Percentiles rank a stretch among this genome's conserved stretches.
Evolutionary conservation across 1,140 invertebrate genomes (phyloP).

Genomic region (Agraylea sexmaculata): DNA sequence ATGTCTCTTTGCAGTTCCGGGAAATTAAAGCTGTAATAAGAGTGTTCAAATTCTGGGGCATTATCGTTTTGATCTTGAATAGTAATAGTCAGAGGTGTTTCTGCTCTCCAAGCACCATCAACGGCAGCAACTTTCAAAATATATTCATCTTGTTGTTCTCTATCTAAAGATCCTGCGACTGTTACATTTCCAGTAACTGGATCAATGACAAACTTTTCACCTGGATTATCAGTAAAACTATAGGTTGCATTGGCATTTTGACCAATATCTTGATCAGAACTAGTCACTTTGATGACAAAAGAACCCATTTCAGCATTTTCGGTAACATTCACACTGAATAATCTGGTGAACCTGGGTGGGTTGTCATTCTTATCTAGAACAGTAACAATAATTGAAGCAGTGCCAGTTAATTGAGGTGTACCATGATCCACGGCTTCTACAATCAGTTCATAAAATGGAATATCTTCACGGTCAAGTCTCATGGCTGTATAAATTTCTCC

Average conservation of each 20-base stretch:
- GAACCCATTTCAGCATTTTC: constrained; percentile 89
- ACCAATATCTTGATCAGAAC: constrained; percentile 77
- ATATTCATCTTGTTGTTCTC: constrained; percentile 86
- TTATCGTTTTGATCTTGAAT: constrained; percentile 95
- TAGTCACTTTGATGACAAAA: constrained; percentile 86
- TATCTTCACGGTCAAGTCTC: constrained; percentile 79
- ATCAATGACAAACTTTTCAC: constrained; percentile 84
- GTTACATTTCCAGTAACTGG: constrained; percentile 81
- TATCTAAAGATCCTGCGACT: constrained; percentile 68
- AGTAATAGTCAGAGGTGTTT: constrained; percentile 81
- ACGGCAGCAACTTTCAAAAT: constrained; percentile 74
- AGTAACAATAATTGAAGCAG: constrained; percentile 71
- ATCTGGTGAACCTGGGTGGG: constrained; percentile 79
- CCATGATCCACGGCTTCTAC: constrained; percentile 84
- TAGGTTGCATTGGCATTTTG: constrained; percentile 82
- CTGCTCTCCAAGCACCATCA: constrained; percentile 80
- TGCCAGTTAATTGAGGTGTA: constrained; percentile 65
- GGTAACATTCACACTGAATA: constrained; percentile 89
- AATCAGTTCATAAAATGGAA: constrained; percentile 68
- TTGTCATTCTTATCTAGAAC: constrained; percentile 92
- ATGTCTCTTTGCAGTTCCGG: constrained; percentile 69
- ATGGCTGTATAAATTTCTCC: constrained; percentile 79
- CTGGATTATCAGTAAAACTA: constrained; percentile 77
- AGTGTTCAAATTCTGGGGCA: constrained; percentile 79
- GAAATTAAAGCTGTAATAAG: constrained; percentile 81